A percentile compares a stretch with the other conserved stretches of the same genome.
Conservation (phyloP, 2,888 invertebrate genomes). For the Laothoe populi region DNA sequence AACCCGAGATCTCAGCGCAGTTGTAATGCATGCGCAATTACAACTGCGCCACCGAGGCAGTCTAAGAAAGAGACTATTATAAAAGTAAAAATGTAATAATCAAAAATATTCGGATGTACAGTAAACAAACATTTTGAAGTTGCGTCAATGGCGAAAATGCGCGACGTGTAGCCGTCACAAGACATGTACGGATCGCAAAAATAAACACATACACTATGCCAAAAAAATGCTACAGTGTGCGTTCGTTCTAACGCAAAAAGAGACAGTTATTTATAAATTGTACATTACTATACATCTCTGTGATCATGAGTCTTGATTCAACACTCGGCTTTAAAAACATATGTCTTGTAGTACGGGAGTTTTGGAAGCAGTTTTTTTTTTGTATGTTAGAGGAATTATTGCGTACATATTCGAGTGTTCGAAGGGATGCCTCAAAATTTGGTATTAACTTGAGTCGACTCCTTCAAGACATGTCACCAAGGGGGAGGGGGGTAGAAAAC, state of each 20-base stretch:
- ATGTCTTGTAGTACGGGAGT: too few species aligned
- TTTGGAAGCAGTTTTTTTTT: too few species aligned
- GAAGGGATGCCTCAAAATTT: too few species aligned
- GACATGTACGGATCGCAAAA: conserved; percentile 44
- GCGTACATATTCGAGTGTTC: too few species aligned
- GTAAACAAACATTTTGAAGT: conserved; percentile 13
- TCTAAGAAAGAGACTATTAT: not conserved
- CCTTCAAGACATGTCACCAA: too few species aligned
- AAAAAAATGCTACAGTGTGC: conserved; percentile 29
- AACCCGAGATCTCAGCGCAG: too few species aligned
- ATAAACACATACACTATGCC: conserved; percentile 29
- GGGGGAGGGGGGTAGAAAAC: too few species aligned
- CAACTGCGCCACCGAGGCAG: too few species aligned
- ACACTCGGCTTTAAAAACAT: too few species aligned
- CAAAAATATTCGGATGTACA: conserved; percentile 6
- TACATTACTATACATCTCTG: not conserved
- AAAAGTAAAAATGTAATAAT: not conserved
- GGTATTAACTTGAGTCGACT: too few species aligned
- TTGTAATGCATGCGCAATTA: too few species aligned
- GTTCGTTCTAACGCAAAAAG: conserved; percentile 13
- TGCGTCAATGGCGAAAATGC: conserved; percentile 19
- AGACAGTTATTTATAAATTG: conserved; percentile 34
- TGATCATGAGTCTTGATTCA: not conserved
- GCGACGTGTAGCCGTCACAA: conserved; percentile 41
- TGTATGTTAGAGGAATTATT: too few species aligned